Percentiles rank a stretch among this genome's conserved stretches.
Evolutionary conservation across 1,140 invertebrate species (phyloP).

Genomic region (Rhopalosiphum maidis): DNA sequence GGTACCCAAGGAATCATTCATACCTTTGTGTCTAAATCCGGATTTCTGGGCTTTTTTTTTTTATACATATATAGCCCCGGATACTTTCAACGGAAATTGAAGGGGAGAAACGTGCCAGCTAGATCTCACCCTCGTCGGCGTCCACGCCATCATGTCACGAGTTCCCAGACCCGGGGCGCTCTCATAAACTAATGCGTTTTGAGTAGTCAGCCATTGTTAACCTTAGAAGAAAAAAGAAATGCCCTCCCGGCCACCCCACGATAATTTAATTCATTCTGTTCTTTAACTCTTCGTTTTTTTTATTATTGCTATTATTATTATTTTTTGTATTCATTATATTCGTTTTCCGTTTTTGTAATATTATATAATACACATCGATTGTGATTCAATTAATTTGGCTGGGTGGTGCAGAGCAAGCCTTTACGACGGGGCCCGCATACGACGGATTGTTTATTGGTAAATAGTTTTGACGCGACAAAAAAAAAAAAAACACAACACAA

Average conservation of each 20-base stretch:
- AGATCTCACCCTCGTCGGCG: slow-evolving; percentile 43
- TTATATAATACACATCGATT: slow-evolving; percentile 28
- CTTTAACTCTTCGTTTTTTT: slow-evolving; percentile 24
- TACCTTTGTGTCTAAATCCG: slow-evolving; percentile 40
- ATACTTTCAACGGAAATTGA: slow-evolving; percentile 41
- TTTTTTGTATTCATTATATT: slow-evolving; percentile 2
- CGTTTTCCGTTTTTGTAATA: slow-evolving; percentile 10
- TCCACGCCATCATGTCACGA: slow-evolving; percentile 19
- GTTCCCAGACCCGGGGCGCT: slow-evolving; percentile 43
- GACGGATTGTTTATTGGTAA: slow-evolving; percentile 7
- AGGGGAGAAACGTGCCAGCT: slow-evolving; percentile 44
- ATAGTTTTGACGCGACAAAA: background rate
- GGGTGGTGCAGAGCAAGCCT: background rate
- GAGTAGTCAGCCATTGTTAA: slow-evolving; percentile 47
- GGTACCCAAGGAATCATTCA: background rate
- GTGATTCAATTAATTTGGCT: slow-evolving; percentile 36
- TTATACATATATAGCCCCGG: background rate
- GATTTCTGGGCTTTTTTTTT: slow-evolving; percentile 24
- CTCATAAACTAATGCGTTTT: slow-evolving; percentile 46
- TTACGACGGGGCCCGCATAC: slow-evolving; percentile 15
- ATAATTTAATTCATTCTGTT: slow-evolving; percentile 36
- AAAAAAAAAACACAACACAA: background rate
- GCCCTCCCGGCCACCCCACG: background rate
- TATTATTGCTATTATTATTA: slow-evolving; percentile 1
- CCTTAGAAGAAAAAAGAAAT: slow-evolving; percentile 42